These are phyloP conservation scores for Melinaea marsaeus DNA, from an alignment of 2,888 invertebrate species.

Conservation along the genomic window DNA sequence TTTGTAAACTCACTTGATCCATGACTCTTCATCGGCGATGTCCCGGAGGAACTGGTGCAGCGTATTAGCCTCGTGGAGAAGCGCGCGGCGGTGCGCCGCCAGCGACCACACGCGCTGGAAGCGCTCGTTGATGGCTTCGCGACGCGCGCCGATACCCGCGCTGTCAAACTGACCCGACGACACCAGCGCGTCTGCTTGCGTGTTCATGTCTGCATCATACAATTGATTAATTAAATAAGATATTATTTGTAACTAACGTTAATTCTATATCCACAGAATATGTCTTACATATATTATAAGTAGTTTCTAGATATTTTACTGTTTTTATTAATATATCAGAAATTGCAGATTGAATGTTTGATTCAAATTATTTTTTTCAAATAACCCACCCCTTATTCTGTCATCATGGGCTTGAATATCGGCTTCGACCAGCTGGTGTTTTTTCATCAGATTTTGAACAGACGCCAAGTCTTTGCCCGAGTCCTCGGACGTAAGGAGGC, in stretches of 20 bases:
- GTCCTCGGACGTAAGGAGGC: slow-evolving; percentile 95
- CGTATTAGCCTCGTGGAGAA: slow-evolving; percentile 97
- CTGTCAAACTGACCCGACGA: slow-evolving; percentile 99
- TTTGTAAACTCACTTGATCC: slow-evolving; percentile 88
- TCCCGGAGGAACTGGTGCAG: slow-evolving; percentile 99
- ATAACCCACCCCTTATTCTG: slow-evolving; percentile 84
- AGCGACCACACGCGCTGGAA: slow-evolving; percentile 95
- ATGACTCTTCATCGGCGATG: slow-evolving; percentile 99
- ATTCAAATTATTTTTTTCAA: not conserved
- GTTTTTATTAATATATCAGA: too few relatives aligned
- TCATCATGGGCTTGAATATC: slow-evolving; percentile 98
- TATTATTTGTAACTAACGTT: not conserved
- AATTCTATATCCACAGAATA: not conserved
- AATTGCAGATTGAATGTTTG: not conserved
- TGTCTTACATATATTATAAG: too few relatives aligned
- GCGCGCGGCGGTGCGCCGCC: slow-evolving; percentile 93
- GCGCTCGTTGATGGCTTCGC: slow-evolving; percentile 96
- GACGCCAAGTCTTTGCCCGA: slow-evolving; percentile 98
- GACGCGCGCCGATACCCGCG: slow-evolving; percentile 95
- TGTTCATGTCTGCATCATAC: slow-evolving; percentile 86
- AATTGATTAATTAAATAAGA: slow-evolving; percentile 8
- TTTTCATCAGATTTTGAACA: slow-evolving; percentile 99
- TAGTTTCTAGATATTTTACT: too few relatives aligned
- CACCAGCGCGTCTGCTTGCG: slow-evolving; percentile 96
- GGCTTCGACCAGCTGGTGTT: slow-evolving; percentile 98